Evolutionary conservation across 2,888 invertebrate genomes (phyloP).

Genomic region (Camponotus fellah): DNA sequence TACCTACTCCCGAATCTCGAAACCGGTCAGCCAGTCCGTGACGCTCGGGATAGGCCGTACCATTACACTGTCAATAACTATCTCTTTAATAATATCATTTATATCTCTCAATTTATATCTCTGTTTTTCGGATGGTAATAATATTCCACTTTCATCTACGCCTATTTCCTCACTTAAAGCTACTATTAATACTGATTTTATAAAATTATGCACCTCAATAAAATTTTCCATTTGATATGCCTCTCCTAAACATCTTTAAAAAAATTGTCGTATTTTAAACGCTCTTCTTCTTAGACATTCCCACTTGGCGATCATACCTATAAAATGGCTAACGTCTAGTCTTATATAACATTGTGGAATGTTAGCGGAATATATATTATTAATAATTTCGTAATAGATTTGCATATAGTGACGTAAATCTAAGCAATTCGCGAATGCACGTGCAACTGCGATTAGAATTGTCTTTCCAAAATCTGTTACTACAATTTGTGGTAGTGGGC

Average conservation of each 20-base stretch:
- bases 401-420: not conserved
- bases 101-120: not conserved
- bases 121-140: not conserved
- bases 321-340: conserved; percentile 9
- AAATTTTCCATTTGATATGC: conserved; percentile 16
- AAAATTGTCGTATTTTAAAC: not conserved
- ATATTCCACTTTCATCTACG: not conserved
- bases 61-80: too few relatives aligned
- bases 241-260: not conserved
- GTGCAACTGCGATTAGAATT: not conserved
- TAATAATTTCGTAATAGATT: not conserved
- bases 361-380: not conserved
- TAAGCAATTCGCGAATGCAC: not conserved
- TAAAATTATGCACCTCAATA: not conserved
- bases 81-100: conserved; percentile 1
- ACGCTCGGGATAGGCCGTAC: too few relatives aligned
- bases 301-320: not conserved
- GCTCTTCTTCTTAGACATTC: not conserved
- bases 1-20: too few relatives aligned
- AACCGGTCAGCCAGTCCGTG: too few relatives aligned
- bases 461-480: conserved; percentile 4
- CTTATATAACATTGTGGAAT: not conserved
- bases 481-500: not conserved
- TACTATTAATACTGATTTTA: not conserved
- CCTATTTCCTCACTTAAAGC: conserved; percentile 9